Evolutionary conservation across 2,888 invertebrate species (phyloP).

Genomic region (Drosophila gaucha): DNA sequence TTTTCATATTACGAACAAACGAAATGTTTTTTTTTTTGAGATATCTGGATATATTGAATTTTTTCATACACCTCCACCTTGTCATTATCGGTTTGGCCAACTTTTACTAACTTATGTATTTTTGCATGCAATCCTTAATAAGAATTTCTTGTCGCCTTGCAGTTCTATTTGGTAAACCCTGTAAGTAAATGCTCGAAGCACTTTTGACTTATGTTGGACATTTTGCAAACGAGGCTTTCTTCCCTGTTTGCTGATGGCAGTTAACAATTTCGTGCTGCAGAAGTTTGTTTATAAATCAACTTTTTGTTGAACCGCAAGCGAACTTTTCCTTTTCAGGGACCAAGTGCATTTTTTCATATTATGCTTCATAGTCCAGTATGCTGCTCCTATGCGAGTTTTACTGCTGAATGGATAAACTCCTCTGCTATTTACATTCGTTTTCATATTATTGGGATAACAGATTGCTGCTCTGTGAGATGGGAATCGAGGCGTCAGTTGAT

Average conservation of each 20-base stretch:
- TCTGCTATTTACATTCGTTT: conserved; percentile 62
- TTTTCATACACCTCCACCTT: too few species aligned
- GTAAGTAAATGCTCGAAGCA: conserved; percentile 16
- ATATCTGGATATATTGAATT: too few species aligned
- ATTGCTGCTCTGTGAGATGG: conserved; percentile 50
- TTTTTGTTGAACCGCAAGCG: conserved; percentile 46
- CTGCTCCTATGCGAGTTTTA: conserved; percentile 24
- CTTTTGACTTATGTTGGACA: conserved; percentile 53
- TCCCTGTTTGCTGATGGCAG: conserved; percentile 60
- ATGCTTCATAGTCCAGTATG: conserved; percentile 1
- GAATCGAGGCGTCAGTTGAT: conserved; percentile 2
- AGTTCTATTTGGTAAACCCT: conserved; percentile 19
- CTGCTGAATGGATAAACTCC: conserved; percentile 34
- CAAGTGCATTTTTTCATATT: conserved; percentile 37
- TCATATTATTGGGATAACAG: conserved; percentile 69
- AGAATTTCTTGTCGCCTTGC: conserved; percentile 43
- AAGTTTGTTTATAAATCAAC: conserved; percentile 77
- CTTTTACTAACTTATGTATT: too few species aligned
- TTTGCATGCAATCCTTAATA: conserved; percentile 49
- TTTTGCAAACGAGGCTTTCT: conserved; percentile 48
- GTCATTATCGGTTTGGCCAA: too few species aligned
- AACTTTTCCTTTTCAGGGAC: conserved; percentile 29
- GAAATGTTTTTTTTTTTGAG: too few species aligned
- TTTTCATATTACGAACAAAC: too few species aligned
- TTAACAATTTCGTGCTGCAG: conserved; percentile 59